Evolutionary conservation across 2,113 vertebrate genomes (phyloP).

Genomic region (Narcine bancroftii): DNA sequence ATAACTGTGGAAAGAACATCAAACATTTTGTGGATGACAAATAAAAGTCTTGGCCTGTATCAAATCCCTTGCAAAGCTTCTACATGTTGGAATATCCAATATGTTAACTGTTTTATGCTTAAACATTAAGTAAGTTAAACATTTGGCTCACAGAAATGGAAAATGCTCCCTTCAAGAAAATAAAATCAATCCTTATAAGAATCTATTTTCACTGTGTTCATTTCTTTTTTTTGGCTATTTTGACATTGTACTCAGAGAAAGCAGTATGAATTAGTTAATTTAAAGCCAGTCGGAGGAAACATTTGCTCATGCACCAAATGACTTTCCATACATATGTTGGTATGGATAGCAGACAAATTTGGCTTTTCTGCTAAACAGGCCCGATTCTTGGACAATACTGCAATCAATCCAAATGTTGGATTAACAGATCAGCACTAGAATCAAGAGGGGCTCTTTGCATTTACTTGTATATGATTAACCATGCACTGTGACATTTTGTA

Average conservation of each 20-base stretch:
- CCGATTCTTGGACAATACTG: background rate
- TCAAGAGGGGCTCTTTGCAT: background rate
- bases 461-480: slow-evolving; percentile 16
- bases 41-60: background rate
- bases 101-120: background rate
- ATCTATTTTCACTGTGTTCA: background rate
- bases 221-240: background rate
- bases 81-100: background rate
- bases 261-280: background rate
- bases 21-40: background rate
- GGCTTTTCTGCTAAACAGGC: background rate
- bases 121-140: background rate
- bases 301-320: background rate
- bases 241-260: background rate
- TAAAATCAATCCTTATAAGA: background rate
- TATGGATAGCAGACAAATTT: background rate
- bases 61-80: slow-evolving; percentile 21
- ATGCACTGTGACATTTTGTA: background rate
- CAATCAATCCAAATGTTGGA: background rate
- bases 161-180: background rate
- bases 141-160: background rate
- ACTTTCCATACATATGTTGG: background rate
- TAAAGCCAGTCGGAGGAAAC: background rate
- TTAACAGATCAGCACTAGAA: background rate
- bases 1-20: background rate